phyloP scores from a whole-genome alignment of 2,888 invertebrate genomes.

The Sipunculus nudus region DNA sequence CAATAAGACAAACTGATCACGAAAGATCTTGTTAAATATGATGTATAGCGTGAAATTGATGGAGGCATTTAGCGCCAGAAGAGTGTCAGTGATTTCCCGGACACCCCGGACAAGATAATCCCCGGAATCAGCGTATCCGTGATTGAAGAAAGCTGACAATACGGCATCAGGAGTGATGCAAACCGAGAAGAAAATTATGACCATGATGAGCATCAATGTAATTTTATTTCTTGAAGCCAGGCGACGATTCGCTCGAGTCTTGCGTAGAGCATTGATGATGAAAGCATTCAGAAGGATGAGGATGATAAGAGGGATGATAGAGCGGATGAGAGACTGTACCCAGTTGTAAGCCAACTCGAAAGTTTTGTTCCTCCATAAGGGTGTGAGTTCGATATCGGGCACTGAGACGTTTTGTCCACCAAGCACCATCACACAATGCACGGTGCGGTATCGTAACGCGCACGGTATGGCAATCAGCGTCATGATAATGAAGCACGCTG shows the following conservation, averaged over 20 bases:
- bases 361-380: slow-evolving; percentile 37
- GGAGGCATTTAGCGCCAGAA: slow-evolving; percentile 61
- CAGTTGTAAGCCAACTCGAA: slow-evolving; percentile 38
- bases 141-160: slow-evolving; percentile 62
- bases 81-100: slow-evolving; percentile 63
- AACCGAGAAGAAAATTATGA: slow-evolving; percentile 61
- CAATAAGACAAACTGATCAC: slow-evolving; percentile 54
- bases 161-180: slow-evolving; percentile 65
- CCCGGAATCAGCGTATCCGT: slow-evolving; percentile 62
- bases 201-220: slow-evolving; percentile 62
- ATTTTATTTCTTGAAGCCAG: slow-evolving; percentile 60
- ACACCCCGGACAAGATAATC: slow-evolving; percentile 58
- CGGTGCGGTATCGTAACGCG: slow-evolving; percentile 37
- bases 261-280: slow-evolving; percentile 44
- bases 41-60: slow-evolving; percentile 63
- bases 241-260: slow-evolving; percentile 43
- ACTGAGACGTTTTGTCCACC: slow-evolving; percentile 23
- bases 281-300: slow-evolving; percentile 41
- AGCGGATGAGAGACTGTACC: slow-evolving; percentile 43
- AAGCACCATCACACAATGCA: background rate
- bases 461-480: slow-evolving; percentile 38
- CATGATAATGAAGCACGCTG: slow-evolving; percentile 35
- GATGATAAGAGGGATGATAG: slow-evolving; percentile 44
- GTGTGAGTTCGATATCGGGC: slow-evolving; percentile 34
- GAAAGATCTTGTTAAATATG: slow-evolving; percentile 59